Evolutionary conservation across 1,140 invertebrate genomes (phyloP).

Genomic region (Heliconius eleuchia): DNA sequence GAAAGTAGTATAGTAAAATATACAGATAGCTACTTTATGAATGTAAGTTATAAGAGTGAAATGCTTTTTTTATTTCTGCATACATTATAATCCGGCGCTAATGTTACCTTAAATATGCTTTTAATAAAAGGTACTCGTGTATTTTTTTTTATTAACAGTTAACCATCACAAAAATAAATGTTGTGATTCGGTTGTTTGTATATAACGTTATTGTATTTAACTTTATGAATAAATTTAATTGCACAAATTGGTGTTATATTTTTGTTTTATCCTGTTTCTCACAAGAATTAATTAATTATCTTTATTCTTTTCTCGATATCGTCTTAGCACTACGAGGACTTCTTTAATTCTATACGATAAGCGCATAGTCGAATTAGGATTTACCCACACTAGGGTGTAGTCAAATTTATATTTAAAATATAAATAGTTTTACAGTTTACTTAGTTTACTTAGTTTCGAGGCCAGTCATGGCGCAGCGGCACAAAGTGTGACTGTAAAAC

Average conservation of each 20-base stretch:
- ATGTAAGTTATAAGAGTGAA: constrained; percentile 6
- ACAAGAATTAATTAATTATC: neutral
- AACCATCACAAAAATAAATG: constrained; percentile 21
- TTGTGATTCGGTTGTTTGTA: constrained; percentile 45
- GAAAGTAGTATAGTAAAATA: neutral
- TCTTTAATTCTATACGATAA: no score
- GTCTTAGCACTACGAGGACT: no score
- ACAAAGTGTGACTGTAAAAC: no score
- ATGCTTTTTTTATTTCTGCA: constrained; percentile 20
- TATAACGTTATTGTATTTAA: constrained; percentile 41
- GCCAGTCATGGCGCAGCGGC: no score
- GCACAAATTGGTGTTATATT: constrained; percentile 24
- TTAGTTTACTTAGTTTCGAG: no score
- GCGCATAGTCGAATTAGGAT: no score
- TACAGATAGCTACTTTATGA: neutral
- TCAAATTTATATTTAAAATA: no score
- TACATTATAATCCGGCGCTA: constrained; percentile 62
- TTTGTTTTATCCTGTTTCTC: constrained; percentile 4
- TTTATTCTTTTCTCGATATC: no score
- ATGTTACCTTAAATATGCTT: constrained; percentile 72
- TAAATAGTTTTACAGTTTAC: no score
- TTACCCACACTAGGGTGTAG: no score
- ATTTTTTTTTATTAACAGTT: constrained; percentile 26
- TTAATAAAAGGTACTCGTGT: constrained; percentile 65
- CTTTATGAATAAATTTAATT: constrained; percentile 36